Conservation (phyloP, 2,888 invertebrate species). For the Thysanoteuthis rhombus region DNA sequence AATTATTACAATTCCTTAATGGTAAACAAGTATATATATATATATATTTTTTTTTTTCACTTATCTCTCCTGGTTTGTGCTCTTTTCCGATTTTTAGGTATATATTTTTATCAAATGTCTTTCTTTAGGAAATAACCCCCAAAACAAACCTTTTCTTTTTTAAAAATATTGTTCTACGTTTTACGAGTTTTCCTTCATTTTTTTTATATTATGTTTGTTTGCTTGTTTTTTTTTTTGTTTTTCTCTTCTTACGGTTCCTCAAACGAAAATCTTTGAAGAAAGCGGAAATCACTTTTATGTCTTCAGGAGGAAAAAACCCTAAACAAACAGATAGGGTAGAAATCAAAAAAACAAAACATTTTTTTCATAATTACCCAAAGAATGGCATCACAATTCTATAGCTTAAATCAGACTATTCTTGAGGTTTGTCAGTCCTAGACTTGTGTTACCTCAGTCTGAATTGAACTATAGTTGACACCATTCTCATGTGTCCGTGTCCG, state of each 20-base stretch:
- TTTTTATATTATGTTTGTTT: too few relatives aligned
- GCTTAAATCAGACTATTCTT: background rate
- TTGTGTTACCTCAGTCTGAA: slow-evolving; percentile 56
- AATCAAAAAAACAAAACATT: background rate
- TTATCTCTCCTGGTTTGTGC: too few relatives aligned
- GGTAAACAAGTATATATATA: background rate
- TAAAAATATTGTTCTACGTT: background rate
- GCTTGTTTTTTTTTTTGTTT: too few relatives aligned
- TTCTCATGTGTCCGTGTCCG: slow-evolving; percentile 40
- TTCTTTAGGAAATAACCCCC: too few relatives aligned
- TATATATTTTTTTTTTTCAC: too few relatives aligned
- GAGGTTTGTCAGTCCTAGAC: slow-evolving; percentile 41
- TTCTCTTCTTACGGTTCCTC: too few relatives aligned
- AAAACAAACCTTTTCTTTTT: too few relatives aligned
- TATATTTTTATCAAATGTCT: too few relatives aligned
- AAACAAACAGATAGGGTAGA: background rate
- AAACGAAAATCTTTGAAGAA: background rate
- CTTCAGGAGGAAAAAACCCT: background rate
- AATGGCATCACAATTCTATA: background rate
- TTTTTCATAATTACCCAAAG: background rate
- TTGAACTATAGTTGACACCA: slow-evolving; percentile 48
- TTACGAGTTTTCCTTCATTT: background rate
- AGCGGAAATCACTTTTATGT: background rate
- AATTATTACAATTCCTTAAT: background rate
- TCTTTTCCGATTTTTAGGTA: too few relatives aligned